Evolutionary conservation across 2,113 vertebrate species (phyloP).

Genomic region (Crotalus tigris): DNA sequence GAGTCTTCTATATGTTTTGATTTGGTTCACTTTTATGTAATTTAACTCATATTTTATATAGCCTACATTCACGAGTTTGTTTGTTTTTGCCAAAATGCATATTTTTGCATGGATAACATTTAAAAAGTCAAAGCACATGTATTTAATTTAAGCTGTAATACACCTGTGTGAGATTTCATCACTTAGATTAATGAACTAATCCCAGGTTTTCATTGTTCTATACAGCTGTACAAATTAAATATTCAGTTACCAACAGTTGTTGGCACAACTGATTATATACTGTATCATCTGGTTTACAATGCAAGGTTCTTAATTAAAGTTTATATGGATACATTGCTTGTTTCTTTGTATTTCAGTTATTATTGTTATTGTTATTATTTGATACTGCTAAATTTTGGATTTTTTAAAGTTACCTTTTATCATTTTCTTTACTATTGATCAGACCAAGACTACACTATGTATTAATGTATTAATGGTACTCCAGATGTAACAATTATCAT

Average conservation of each 20-base stretch:
- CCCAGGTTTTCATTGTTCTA: slow-evolving; percentile 67
- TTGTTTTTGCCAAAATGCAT: slow-evolving; percentile 86
- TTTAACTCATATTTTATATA: slow-evolving; percentile 71
- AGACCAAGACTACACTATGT: slow-evolving; percentile 75
- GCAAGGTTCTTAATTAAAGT: slow-evolving; percentile 80
- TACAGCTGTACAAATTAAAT: slow-evolving; percentile 66
- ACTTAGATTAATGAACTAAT: slow-evolving; percentile 63
- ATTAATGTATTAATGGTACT: slow-evolving; percentile 76
- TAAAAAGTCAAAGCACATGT: slow-evolving; percentile 54
- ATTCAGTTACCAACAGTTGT: slow-evolving; percentile 72
- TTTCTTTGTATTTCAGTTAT: slow-evolving; percentile 79
- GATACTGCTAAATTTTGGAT: slow-evolving; percentile 74
- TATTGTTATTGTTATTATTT: slow-evolving; percentile 72
- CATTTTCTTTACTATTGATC: slow-evolving; percentile 72
- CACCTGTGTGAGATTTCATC: slow-evolving; percentile 61
- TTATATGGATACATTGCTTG: slow-evolving; percentile 80
- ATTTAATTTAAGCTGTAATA: slow-evolving; percentile 65
- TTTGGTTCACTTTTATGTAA: slow-evolving; percentile 60
- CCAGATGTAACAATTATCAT: slow-evolving; percentile 66
- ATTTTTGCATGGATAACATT: slow-evolving; percentile 81
- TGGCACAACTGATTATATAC: slow-evolving; percentile 63
- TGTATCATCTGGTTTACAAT: slow-evolving; percentile 72
- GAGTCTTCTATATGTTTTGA: slow-evolving; percentile 64
- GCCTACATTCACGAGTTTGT: slow-evolving; percentile 51
- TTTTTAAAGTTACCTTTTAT: slow-evolving; percentile 77